Evolutionary conservation across 2,113 vertebrate genomes (phyloP).

Genomic region (Monarcha castaneiventris): DNA sequence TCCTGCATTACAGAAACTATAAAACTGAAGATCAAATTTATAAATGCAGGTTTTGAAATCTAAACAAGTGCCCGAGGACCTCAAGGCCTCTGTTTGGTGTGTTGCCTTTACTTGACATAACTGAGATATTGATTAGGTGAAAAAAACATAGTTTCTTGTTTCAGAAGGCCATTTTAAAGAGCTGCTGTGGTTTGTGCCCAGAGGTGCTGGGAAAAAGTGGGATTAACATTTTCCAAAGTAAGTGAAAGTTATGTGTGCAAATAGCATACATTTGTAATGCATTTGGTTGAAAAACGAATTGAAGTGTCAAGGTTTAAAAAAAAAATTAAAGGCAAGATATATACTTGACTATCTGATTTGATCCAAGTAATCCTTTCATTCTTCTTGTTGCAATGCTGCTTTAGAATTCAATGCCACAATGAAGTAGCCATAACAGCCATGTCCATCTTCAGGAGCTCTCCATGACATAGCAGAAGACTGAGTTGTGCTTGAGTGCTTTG

Average conservation of each 20-base stretch:
- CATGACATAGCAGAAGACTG: rapidly evolving
- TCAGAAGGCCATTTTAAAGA: not conserved
- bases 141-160: not conserved
- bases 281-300: not conserved
- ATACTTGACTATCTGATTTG: not conserved
- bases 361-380: not conserved
- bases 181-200: not conserved
- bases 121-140: not conserved
- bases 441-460: not conserved
- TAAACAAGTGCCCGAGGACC: not conserved
- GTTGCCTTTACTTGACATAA: not conserved
- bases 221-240: not conserved
- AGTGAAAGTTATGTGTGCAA: not conserved
- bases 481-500: not conserved
- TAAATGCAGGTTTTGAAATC: not conserved
- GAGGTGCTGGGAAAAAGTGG: not conserved
- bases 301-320: not conserved
- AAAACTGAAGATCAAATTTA: not conserved
- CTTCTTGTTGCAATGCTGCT: not conserved
- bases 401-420: not conserved
- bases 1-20: not conserved
- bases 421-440: rapidly evolving
- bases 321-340: not conserved
- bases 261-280: not conserved
- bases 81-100: not conserved